phyloP scores from a whole-genome alignment of 2,797 vertebrate genomes.

The Lateolabrax maculatus region DNA sequence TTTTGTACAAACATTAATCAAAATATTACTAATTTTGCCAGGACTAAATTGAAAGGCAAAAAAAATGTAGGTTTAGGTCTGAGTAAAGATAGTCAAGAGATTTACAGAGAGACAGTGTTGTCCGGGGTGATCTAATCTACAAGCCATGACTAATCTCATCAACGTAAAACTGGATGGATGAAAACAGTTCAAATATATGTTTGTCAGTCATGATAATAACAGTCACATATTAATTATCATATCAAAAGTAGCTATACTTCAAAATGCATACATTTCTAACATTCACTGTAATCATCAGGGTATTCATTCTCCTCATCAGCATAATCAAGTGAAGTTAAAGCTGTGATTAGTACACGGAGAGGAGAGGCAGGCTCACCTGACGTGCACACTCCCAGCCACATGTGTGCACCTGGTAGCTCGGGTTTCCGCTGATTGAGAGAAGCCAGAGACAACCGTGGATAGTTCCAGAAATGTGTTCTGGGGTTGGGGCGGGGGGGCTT shows the following conservation, averaged over 20 bases:
- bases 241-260: constrained; percentile 41
- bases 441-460: constrained; percentile 82
- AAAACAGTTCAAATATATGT: constrained; percentile 72
- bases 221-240: constrained; percentile 62
- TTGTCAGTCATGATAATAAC: constrained; percentile 55
- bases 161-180: constrained; percentile 64
- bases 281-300: constrained; percentile 43
- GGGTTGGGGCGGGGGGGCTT: constrained; percentile 53
- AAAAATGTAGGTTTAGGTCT: background rate
- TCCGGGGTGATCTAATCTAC: constrained; percentile 68
- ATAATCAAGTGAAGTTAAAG: constrained; percentile 53
- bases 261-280: constrained; percentile 50
- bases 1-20: background rate
- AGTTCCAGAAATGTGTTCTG: constrained; percentile 68
- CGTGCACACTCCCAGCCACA: constrained; percentile 65
- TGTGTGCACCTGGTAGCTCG: constrained; percentile 46
- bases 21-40: background rate
- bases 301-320: constrained; percentile 58
- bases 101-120: constrained; percentile 67
- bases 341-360: constrained; percentile 59
- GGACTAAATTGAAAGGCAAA: background rate
- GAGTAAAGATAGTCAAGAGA: constrained; percentile 45
- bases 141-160: constrained; percentile 69
- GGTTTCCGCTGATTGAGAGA: constrained; percentile 77
- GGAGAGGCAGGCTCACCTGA: constrained; percentile 76